These are phyloP conservation scores for Hippoglossus stenolepis DNA, from an alignment of 2,113 vertebrate species.

Conservation along the genomic window DNA sequence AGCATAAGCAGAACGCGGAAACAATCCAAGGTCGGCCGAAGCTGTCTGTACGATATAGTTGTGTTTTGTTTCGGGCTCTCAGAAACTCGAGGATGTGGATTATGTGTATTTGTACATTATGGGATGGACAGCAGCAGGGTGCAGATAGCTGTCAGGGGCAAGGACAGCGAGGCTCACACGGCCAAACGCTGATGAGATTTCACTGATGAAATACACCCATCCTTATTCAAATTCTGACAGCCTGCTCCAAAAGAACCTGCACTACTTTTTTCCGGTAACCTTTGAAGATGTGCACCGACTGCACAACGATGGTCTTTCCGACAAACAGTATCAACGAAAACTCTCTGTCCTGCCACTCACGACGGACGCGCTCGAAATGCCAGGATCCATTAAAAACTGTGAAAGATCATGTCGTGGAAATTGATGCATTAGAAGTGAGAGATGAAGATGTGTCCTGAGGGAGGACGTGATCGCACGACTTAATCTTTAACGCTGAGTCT, in stretches of 20 bases:
- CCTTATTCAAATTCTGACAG: slow-evolving; percentile 25
- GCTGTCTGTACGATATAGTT: not conserved
- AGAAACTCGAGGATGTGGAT: not conserved
- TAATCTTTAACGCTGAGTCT: slow-evolving; percentile 40
- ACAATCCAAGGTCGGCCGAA: slow-evolving; percentile 25
- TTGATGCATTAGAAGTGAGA: not conserved
- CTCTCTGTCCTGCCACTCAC: not conserved
- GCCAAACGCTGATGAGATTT: slow-evolving; percentile 17
- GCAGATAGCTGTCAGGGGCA: slow-evolving; percentile 27
- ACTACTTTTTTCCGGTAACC: slow-evolving; percentile 18
- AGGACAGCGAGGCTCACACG: slow-evolving; percentile 38
- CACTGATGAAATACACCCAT: slow-evolving; percentile 18
- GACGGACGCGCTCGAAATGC: not conserved
- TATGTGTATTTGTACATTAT: slow-evolving; percentile 4
- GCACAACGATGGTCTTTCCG: not conserved
- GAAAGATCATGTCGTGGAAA: slow-evolving; percentile 11
- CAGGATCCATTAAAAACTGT: slow-evolving; percentile 17
- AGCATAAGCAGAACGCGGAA: slow-evolving; percentile 13
- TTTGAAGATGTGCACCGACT: slow-evolving; percentile 28
- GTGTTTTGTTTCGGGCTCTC: slow-evolving; percentile 8
- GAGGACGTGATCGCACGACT: slow-evolving; percentile 7
- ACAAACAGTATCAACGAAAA: not conserved
- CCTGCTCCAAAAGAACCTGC: slow-evolving; percentile 15
- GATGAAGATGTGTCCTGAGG: slow-evolving; percentile 1
- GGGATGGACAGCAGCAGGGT: not conserved